Evolutionary conservation across 2,113 vertebrate genomes (phyloP), one percentile per base, ranked within the genome.

Genomic region (Rynchops niger): DNA sequence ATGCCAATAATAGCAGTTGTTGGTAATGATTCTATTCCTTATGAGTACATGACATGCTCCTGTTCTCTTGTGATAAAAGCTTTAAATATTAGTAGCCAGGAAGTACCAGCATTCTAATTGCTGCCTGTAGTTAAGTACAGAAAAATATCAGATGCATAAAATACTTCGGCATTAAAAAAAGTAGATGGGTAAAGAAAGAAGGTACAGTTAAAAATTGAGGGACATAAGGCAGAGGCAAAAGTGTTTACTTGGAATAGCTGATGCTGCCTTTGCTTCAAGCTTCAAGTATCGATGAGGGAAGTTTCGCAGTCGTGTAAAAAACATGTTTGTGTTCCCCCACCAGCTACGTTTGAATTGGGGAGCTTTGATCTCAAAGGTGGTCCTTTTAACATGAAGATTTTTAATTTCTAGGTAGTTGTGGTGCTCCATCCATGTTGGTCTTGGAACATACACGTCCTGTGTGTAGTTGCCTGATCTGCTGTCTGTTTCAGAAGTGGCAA

Each of bases 1-100:
- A 90, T 73, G 58, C 81, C 86, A 94, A 82, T 95, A 95, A 96
- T 94, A 95, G 88, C 62, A 91, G 81, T 95, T 94, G 84, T 87
- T 91, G 93, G 50, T 96, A 92, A 85, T 4, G 36, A 77, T 93
- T 93, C 34, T 87, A 3, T 90, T 93, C 59, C 66, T 77, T 94
- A 42, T 73, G 59, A 87, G 78, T 91, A 94, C 62, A 77, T 83
- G 49, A 88, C 59, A 93, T 73, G 45, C 70, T 94, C 62, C 74
- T 95, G 61, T 59, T 80, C 53, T 80, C 70, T 88, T 85, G 62
- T 90, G 56, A 72, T 69, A 85, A 69, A 86, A 91, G 61, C 84
- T 80, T 91, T 87, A 87, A 95, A 70, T 96, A 66, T 76, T 94
- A 92, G 87, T 86, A 94, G 38, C 88, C 93, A 94, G 90, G 82